Evolutionary conservation across 2,888 invertebrate genomes (phyloP).

Genomic region (Stramonita haemastoma): DNA sequence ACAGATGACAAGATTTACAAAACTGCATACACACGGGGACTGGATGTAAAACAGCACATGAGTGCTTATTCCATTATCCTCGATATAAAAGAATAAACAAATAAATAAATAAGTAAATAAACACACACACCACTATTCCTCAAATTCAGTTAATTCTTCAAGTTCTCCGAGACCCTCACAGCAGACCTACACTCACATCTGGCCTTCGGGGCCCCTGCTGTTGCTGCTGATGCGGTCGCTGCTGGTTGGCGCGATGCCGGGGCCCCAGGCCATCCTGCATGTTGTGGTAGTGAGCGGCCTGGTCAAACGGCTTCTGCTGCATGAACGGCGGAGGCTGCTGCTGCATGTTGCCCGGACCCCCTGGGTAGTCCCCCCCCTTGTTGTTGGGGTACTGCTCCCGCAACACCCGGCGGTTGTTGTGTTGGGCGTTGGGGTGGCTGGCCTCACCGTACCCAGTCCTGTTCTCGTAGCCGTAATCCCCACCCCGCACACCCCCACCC

Average conservation of each 20-base stretch:
- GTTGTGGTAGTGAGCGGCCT: not conserved
- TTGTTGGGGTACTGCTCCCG: conserved; percentile 28
- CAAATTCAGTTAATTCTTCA: no score
- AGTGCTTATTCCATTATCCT: no score
- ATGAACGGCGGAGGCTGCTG: not conserved
- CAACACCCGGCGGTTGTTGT: not conserved
- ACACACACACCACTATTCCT: no score
- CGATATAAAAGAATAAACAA: no score
- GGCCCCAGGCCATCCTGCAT: not conserved
- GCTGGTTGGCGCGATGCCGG: conserved; percentile 10
- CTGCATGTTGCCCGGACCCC: not conserved
- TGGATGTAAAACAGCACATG: no score
- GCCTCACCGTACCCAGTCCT: conserved; percentile 30
- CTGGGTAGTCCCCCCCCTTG: conserved; percentile 2
- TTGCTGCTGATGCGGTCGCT: not conserved
- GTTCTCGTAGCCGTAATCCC: conserved; percentile 25
- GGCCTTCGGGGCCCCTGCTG: not conserved
- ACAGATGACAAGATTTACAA: no score
- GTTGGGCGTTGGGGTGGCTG: not conserved
- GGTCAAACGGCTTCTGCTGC: not conserved
- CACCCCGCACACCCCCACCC: not conserved
- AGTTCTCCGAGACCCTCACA: no score
- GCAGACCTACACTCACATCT: not conserved
- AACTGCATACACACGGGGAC: no score
- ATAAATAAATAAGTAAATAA: no score